Percentiles rank a stretch among this genome's conserved stretches.
Conservation (phyloP, 2,113 vertebrate species). For the Hirundichthys speculiger region DNA sequence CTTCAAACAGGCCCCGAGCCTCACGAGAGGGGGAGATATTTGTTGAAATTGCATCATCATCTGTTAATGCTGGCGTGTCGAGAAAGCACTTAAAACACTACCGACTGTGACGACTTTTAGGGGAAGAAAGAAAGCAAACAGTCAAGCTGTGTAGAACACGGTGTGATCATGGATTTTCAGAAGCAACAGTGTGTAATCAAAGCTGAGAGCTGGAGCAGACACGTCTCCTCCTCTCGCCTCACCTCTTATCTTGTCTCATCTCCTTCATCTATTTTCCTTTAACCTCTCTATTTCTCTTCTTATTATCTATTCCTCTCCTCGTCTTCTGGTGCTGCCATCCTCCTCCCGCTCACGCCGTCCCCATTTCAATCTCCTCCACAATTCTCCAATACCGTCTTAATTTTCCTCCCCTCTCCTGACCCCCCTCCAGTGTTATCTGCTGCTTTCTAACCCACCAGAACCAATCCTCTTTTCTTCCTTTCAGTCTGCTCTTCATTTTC, state of each 20-base stretch:
- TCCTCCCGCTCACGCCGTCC: slow-evolving; percentile 4
- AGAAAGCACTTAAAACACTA: slow-evolving; percentile 41
- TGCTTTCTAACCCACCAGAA: slow-evolving; percentile 6
- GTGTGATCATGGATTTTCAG: slow-evolving; percentile 46
- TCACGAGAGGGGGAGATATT: too few relatives aligned
- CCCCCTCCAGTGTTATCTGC: not conserved
- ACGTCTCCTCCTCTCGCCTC: slow-evolving; percentile 33
- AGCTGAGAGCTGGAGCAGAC: slow-evolving; percentile 41
- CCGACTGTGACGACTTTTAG: slow-evolving; percentile 35
- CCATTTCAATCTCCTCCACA: not conserved
- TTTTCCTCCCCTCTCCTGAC: slow-evolving; percentile 7
- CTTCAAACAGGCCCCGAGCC: too few relatives aligned
- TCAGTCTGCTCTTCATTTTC: not conserved
- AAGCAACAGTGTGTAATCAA: slow-evolving; percentile 47
- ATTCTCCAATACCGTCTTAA: not conserved
- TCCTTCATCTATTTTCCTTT: slow-evolving; percentile 8
- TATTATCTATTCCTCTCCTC: not conserved
- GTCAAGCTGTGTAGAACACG: slow-evolving; percentile 40
- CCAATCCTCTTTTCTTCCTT: slow-evolving; percentile 6
- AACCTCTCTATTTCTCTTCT: not conserved
- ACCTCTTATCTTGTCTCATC: slow-evolving; percentile 29
- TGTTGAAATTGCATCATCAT: too few relatives aligned
- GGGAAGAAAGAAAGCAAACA: slow-evolving; percentile 53
- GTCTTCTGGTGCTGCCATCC: not conserved
- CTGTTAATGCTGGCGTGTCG: slow-evolving; percentile 6